Conservation (phyloP, 2,797 vertebrate genomes). For the Muraenolepis orangiensis region DNA sequence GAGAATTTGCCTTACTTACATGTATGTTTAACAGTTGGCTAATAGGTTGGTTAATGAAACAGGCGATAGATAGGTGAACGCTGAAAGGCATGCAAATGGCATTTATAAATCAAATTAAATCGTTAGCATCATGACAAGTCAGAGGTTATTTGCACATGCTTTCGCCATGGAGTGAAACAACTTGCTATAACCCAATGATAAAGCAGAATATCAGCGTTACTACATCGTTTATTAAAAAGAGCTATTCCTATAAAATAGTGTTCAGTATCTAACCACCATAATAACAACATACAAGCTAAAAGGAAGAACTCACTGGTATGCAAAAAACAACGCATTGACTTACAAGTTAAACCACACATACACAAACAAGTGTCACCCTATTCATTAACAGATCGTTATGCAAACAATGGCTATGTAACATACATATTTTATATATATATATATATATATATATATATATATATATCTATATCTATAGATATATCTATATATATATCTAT, state of each 20-base stretch:
- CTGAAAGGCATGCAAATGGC: neutral
- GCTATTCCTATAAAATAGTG: too few species aligned
- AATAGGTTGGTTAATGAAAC: slow-evolving; percentile 10
- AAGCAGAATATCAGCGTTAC: too few species aligned
- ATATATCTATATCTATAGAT: neutral
- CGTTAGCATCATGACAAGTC: neutral
- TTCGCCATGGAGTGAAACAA: neutral
- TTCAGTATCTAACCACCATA: neutral
- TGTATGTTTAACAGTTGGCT: neutral
- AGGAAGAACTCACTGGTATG: slow-evolving; percentile 24
- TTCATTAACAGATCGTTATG: neutral
- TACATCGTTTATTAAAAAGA: neutral
- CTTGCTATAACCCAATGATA: too few species aligned
- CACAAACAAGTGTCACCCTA: neutral
- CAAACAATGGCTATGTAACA: neutral
- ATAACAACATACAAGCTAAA: neutral
- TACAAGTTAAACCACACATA: slow-evolving; percentile 20
- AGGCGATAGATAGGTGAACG: neutral
- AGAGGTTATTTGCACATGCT: neutral
- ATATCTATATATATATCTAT: neutral
- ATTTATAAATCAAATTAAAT: neutral
- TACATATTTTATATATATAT: neutral
- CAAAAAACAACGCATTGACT: slow-evolving; percentile 3
- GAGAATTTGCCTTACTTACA: neutral
- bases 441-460: neutral